Evolutionary conservation across 2,113 vertebrate species (phyloP).

Genomic region (Plecotus auritus): DNA sequence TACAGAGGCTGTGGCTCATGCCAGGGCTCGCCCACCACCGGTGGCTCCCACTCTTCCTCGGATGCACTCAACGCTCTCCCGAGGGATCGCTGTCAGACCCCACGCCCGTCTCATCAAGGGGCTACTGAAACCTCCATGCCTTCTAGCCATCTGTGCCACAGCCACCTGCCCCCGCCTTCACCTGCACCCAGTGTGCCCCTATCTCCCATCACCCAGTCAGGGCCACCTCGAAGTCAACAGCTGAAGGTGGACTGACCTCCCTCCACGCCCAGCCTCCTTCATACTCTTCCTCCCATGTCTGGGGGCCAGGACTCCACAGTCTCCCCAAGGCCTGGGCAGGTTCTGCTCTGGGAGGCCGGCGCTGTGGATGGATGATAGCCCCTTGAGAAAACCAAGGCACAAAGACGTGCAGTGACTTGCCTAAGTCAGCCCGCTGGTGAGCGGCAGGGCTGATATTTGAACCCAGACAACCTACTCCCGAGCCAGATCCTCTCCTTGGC

Average conservation of each 20-base stretch:
- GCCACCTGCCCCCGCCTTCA: not conserved
- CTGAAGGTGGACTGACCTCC: not conserved
- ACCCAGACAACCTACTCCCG: not conserved
- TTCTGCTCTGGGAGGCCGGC: not conserved
- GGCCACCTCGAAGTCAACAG: not conserved
- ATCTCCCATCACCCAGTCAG: not conserved
- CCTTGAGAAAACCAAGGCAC: not conserved
- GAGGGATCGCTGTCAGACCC: not conserved
- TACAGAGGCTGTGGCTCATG: too few species aligned
- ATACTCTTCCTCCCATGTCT: not conserved
- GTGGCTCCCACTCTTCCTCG: not conserved
- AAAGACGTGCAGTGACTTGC: not conserved
- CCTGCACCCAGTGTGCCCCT: not conserved
- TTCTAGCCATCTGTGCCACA: not conserved
- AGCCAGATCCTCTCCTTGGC: not conserved
- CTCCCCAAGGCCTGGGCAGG: not conserved
- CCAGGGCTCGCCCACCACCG: not conserved
- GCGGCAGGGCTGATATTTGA: not conserved
- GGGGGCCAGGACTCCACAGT: not conserved
- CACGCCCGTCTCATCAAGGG: accelerated
- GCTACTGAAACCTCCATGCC: accelerated
- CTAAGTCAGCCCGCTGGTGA: not conserved
- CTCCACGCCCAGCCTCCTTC: not conserved
- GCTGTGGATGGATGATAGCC: too few species aligned
- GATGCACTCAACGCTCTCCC: not conserved